A percentile compares a stretch with the other conserved stretches of the same genome.
Conservation (phyloP, 2,113 vertebrate species). For the Dicentrarchus labrax region DNA sequence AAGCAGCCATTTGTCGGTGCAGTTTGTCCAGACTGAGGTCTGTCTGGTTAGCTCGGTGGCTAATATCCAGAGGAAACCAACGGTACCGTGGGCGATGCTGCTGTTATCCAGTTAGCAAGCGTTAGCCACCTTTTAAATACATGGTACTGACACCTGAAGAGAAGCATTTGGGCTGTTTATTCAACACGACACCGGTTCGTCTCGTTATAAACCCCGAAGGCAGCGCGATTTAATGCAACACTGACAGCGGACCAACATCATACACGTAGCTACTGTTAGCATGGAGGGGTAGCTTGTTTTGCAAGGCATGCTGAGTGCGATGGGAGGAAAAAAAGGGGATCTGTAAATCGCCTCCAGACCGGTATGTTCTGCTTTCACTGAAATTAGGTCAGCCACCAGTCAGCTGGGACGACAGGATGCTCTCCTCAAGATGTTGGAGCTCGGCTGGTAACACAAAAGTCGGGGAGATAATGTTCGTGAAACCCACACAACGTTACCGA, state of each 20-base stretch:
- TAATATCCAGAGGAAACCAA: constrained; percentile 62
- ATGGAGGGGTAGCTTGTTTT: constrained; percentile 43
- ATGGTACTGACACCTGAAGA: not conserved
- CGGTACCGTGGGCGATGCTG: constrained; percentile 42
- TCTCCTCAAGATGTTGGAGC: not conserved
- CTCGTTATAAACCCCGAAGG: accelerated
- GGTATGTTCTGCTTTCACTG: constrained; percentile 23
- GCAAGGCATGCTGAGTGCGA: constrained; percentile 41
- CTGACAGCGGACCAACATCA: not conserved
- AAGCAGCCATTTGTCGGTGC: not conserved
- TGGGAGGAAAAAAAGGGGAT: constrained; percentile 7
- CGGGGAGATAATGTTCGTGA: not conserved
- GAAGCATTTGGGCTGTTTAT: not conserved
- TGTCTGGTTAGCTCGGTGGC: constrained; percentile 68
- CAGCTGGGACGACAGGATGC: constrained; percentile 34
- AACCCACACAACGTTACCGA: not conserved
- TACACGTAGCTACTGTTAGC: constrained; percentile 42
- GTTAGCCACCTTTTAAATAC: constrained; percentile 8
- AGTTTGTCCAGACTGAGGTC: constrained; percentile 25
- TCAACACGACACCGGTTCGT: not conserved
- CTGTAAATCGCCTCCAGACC: constrained; percentile 33
- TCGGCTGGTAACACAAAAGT: not conserved
- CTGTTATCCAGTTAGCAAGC: constrained; percentile 22
- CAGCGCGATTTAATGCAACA: not conserved
- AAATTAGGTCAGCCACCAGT: constrained; percentile 56